Evolutionary conservation across 2,888 invertebrate genomes (phyloP), one percentile per base, ranked within the genome.

Genomic region (Leptothorax acervorum): DNA sequence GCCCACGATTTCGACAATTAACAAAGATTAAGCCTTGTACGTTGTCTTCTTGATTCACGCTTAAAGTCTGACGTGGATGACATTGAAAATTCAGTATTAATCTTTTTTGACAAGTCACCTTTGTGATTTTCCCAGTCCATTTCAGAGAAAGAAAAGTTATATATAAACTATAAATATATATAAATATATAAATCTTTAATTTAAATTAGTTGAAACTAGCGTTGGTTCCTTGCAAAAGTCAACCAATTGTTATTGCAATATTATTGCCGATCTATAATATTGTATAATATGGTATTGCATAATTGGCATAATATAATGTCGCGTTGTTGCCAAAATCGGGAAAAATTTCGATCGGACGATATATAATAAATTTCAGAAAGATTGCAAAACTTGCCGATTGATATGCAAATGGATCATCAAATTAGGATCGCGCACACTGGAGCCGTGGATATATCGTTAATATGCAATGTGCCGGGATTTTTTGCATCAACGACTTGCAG

Each of bases 401-500:
- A n/a, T 35, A 51, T 60, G 66, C 12, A 51, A 83, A 84, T 87
- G 35, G 48, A 62, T 62, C 45, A 15, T 66, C 66, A 82, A 85
- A 87, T 86, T 81, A 86, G 65, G 71, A 45, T 60, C 42, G 66
- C 31, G 73, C 42, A 31, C 5, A 9, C 1, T 11, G 68, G 23
- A 39, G 23, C 23, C 15, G 76, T 23, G 62, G 6, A 62, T 55
- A 63, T 57, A 76, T 86, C 75, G 74, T 35, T 35, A 35, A 35
- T 78, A 87, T 83, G 76, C 62, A 68, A 73, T 48, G 18, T 76
- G 71, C 70, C 62, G 63, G 71, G 68, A 79, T 71, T 71, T 79
- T 86, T 76, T 63, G 53, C 53, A 81, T 53, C 83, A 73, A 73
- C 71, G 83, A 87, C 86, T 39, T 82, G 28, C 45, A 55, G 35